A percentile compares a stretch with the other conserved stretches of the same genome.
Conservation (phyloP, 1,140 invertebrate genomes). For the Phymorhynchus buccinoides region DNA sequence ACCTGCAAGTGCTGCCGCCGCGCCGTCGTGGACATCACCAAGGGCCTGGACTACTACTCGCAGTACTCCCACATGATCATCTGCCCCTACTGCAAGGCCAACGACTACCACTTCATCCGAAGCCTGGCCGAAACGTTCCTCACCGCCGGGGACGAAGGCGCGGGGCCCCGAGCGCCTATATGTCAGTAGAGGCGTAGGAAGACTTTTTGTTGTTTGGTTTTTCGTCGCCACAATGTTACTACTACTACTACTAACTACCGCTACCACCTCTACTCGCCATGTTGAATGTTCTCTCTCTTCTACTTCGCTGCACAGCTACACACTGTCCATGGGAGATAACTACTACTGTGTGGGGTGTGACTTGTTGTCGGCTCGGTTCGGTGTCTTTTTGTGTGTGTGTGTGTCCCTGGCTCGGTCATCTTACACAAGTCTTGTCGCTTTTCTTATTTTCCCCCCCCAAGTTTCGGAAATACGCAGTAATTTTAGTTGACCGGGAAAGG, state of each 20-base stretch:
- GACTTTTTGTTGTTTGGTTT: background rate
- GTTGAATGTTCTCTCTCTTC: background rate
- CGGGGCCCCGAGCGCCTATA: constrained; percentile 54
- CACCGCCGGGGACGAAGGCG: background rate
- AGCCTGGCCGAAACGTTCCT: constrained; percentile 75
- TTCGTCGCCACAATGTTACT: too few species aligned
- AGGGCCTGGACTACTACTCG: constrained; percentile 89
- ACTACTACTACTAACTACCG: background rate
- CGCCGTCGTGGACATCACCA: constrained; percentile 67
- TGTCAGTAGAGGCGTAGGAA: constrained; percentile 47
- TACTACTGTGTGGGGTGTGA: background rate
- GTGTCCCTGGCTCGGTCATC: too few species aligned
- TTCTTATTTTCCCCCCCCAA: too few species aligned
- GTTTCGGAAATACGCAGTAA: too few species aligned
- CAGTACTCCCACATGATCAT: constrained; percentile 93
- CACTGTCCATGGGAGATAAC: background rate
- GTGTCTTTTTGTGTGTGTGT: too few species aligned
- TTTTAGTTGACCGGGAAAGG: too few species aligned
- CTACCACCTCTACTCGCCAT: background rate
- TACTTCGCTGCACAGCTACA: background rate
- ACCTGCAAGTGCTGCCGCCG: constrained; percentile 76
- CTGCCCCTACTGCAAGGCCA: constrained; percentile 90
- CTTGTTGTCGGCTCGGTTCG: background rate
- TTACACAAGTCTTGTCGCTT: too few species aligned
- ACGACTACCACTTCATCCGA: constrained; percentile 96